Evolutionary conservation across 2,113 vertebrate genomes (phyloP), one percentile per base, ranked within the genome.

Genomic region (Rhinoptilus africanus): DNA sequence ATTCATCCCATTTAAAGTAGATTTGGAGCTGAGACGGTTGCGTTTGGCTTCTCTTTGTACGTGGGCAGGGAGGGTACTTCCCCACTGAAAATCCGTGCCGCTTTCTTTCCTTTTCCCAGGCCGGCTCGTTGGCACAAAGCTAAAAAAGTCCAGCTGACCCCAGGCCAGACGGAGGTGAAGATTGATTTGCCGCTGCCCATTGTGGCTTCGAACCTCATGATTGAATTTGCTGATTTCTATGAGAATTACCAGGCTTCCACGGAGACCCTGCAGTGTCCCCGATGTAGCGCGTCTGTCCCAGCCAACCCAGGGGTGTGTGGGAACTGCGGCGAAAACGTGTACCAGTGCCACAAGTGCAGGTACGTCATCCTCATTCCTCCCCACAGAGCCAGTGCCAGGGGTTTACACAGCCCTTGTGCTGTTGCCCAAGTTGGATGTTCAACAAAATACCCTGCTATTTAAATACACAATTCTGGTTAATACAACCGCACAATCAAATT

Each of bases 281-380:
- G 99, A 24, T 99, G 99, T 76, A 99, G 99, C 6, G 99, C 99
- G 7, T 99, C 99, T 0, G 99, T 99, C 50, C 99, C 99, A 0
- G 99, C 99, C 95, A 99, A 99, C 98, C 99, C 99, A 0, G 99
- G 99, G 0, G 99, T 99, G 86, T 99, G 99, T 41, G 99, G 99
- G 47, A 99, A 99, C 98, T 99, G 99, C 3, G 99, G 99, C 0
- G 99, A 99, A 94, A 99, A 99, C 2, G 99, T 99, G 10, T 99
- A 99, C 95, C 99, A 99, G 98, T 99, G 99, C 93, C 99, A 99
- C 98, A 99, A 99, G 77, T 99, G 99, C 99, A 99, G 99, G 99
- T 99, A 73, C n/a, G 89, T 14, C 8, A 8, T 20, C 63, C 12
- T 48, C 13, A 0, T 56, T 21, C 60, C 80, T 75, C 50, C 50